Percentiles rank a stretch among this genome's conserved stretches.
Evolutionary conservation across 23 tunicate species (phyloP).

Genomic region (Botrylloides violaceus): DNA sequence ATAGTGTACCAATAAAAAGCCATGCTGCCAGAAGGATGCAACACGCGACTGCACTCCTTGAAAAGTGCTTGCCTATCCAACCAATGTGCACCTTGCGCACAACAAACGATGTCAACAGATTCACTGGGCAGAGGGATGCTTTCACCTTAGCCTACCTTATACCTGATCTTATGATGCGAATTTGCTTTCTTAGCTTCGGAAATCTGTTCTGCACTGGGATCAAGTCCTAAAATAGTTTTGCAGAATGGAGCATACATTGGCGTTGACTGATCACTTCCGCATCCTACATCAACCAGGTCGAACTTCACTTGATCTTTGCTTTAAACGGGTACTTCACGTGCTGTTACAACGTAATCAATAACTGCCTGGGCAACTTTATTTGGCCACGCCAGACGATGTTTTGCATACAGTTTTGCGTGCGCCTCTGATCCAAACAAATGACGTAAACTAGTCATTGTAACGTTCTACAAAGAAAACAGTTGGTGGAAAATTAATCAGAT

Average conservation of each 20-base stretch:
- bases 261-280: conserved; percentile 46
- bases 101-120: conserved; percentile 23
- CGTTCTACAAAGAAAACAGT: no score
- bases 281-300: conserved; percentile 41
- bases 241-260: conserved; percentile 25
- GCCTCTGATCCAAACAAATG: conserved; percentile 1
- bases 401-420: conserved; percentile 22
- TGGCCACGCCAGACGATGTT: conserved; percentile 26
- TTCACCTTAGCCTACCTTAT: conserved; percentile 11
- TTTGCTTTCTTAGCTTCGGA: neutral
- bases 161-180: conserved; percentile 16
- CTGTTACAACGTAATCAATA: conserved; percentile 3
- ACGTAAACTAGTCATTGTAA: no score
- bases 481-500: no score
- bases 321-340: no score
- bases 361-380: conserved; percentile 16
- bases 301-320: no score
- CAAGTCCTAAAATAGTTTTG: conserved; percentile 19
- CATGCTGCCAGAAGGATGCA: conserved; percentile 32
- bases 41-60: conserved; percentile 21
- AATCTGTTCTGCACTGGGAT: conserved; percentile 34
- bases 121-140: conserved; percentile 19
- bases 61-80: conserved; percentile 18
- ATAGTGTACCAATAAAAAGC: conserved; percentile 20
- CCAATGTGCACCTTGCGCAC: conserved; percentile 38